Percentiles rank a stretch among this genome's conserved stretches.
These are phyloP conservation scores for Suncus etruscus DNA, from an alignment of 2,113 vertebrate species.

Conservation along the genomic window DNA sequence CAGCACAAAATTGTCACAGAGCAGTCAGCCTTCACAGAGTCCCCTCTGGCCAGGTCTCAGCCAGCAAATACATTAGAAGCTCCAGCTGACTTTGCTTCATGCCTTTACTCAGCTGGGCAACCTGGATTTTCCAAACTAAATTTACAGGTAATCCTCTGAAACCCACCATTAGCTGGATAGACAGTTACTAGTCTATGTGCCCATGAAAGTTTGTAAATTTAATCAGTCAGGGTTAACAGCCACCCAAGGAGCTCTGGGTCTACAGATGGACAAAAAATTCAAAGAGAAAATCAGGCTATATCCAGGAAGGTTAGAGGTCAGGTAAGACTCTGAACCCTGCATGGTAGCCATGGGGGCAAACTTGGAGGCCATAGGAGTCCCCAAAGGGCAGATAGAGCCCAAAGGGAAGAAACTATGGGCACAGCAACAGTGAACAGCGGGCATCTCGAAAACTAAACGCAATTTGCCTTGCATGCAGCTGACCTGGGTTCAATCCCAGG, in stretches of 20 bases:
- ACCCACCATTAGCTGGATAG: not conserved
- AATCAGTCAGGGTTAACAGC: not conserved
- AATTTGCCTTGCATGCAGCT: no score
- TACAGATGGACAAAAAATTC: not conserved
- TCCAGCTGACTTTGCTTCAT: not conserved
- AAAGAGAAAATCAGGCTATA: not conserved
- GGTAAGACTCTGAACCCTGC: not conserved
- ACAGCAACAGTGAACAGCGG: no score
- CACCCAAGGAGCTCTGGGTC: not conserved
- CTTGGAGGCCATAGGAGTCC: not conserved
- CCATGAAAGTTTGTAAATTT: slow-evolving; percentile 5
- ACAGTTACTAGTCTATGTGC: not conserved
- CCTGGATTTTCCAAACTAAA: slow-evolving; percentile 16
- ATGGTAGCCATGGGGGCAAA: not conserved
- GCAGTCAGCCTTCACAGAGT: not conserved
- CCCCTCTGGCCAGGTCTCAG: not conserved
- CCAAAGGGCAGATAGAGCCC: not conserved
- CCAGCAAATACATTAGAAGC: not conserved
- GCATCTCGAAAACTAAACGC: no score
- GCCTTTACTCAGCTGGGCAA: not conserved
- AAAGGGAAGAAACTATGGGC: not conserved
- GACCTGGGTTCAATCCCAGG: no score
- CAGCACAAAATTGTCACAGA: no score
- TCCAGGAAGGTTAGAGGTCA: not conserved
- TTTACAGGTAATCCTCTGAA: slow-evolving; percentile 3